Base-by-base conservation (phyloP, 2,113 vertebrate species). In the Microcebus griseorufus region DNA sequence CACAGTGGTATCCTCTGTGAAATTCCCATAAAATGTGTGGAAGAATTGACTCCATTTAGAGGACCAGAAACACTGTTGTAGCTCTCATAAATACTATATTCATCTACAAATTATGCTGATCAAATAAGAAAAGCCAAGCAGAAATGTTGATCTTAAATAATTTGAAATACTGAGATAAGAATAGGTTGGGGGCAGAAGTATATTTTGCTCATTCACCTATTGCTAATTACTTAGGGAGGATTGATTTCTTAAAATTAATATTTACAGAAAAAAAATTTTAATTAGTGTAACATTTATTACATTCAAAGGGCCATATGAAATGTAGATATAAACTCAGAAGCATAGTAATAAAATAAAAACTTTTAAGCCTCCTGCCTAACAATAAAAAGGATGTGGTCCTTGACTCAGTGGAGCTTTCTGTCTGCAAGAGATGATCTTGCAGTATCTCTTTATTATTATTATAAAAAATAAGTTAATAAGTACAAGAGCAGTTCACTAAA, bases 131-230 rank as follows among this genome's bases (percentile, higher is more conserved):
- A 79, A 80, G 45, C 2, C 9, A 70, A 91, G 16, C 16, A 95
- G 37, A 91, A 76, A 81, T 45, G 29, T 72, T 86, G 85, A 8
- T 82, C 23, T 32, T 84, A 29, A 87, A 81, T 93, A 90, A 76
- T 84, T 45, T 95, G 27, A 6, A 80, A 95, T 96, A 88, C 7
- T 92, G 67, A 92, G 6, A 51, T 82, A 80, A 86, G 13, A 84
- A 76, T 20, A 90, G 3, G 23, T 92, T 10, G 53, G 1, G 22
- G 11, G 42, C 5, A 88, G 4, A 90, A 76, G 23, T 13, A 39
- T 72, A 34, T 60, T 84, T 53, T 69, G 2, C 51, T 95, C 82
- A 73, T 3, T 93, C 14, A 22, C 12, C 4, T 64, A 64, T 84
- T 90, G 5, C 25, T 89, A 42, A 82, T 75, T 95, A 42, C 45